Evolutionary conservation across 2,797 vertebrate species (phyloP).

Genomic region (Bradypus variegatus): DNA sequence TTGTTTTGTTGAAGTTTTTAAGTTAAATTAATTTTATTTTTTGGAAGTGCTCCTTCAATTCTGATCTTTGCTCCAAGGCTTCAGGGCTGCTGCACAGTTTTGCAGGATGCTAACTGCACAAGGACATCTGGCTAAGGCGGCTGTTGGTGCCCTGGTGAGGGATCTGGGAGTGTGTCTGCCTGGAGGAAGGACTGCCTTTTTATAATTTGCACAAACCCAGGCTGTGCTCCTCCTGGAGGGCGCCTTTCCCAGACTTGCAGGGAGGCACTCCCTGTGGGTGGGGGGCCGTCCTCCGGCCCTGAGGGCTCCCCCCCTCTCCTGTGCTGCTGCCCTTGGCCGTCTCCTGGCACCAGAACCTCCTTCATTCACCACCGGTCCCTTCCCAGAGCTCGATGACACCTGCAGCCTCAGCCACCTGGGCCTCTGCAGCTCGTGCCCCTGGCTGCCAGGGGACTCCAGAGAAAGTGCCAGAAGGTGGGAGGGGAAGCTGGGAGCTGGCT

Average conservation of each 20-base stretch:
- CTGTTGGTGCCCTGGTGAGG: not conserved
- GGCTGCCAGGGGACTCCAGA: not conserved
- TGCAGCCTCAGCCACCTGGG: not conserved
- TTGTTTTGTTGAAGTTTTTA: not conserved
- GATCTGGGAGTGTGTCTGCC: not conserved
- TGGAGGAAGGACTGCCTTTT: not conserved
- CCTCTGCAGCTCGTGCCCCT: not conserved
- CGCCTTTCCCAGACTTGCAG: not conserved
- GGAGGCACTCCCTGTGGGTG: not conserved
- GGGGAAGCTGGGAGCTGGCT: not conserved
- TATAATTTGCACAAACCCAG: not conserved
- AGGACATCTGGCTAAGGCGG: no score
- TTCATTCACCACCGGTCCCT: not conserved
- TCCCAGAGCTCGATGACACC: not conserved
- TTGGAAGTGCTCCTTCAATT: not conserved
- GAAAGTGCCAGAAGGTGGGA: not conserved
- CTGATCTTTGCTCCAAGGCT: not conserved
- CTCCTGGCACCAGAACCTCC: not conserved
- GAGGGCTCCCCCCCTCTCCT: not conserved
- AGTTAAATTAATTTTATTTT: not conserved
- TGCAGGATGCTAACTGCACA: not conserved
- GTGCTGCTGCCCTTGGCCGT: not conserved
- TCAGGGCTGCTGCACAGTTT: not conserved
- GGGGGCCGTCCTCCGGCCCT: not conserved
- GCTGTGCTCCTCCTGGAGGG: not conserved